Percentiles rank a stretch among this genome's conserved stretches.
Conservation (phyloP, 2,113 vertebrate genomes). For the Vombatus ursinus region DNA sequence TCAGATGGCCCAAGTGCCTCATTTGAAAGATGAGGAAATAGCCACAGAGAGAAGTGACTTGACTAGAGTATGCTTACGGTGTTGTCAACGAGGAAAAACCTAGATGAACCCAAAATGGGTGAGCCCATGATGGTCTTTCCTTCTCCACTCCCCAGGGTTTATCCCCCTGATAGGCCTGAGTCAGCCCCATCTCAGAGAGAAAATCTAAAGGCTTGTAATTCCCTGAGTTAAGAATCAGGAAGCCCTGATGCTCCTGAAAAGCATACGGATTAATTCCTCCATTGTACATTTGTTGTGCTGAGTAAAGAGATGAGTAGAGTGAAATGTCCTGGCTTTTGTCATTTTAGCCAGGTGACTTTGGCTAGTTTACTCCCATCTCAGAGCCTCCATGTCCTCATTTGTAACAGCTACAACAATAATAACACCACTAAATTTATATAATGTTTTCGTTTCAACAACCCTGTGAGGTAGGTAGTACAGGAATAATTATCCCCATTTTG, state of each 20-base stretch:
- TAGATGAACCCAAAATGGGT: neutral
- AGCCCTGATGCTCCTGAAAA: no score
- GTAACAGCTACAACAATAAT: rapidly evolving
- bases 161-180: neutral
- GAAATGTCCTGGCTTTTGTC: neutral
- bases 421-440: neutral
- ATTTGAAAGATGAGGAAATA: neutral
- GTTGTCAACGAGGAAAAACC: neutral
- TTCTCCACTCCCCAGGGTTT: neutral
- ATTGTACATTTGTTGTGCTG: no score
- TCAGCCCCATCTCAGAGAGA: neutral
- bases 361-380: neutral
- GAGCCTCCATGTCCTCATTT: neutral
- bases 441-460: neutral
- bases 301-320: no score
- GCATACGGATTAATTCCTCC: no score
- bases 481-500: neutral
- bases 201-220: neutral
- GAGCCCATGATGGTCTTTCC: neutral
- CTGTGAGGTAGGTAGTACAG: neutral
- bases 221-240: neutral
- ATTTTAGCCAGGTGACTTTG: neutral
- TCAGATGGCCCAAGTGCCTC: neutral
- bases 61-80: neutral
- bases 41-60: neutral